Conservation (phyloP, 1,140 invertebrate species). For the Heliothis subflexa region DNA sequence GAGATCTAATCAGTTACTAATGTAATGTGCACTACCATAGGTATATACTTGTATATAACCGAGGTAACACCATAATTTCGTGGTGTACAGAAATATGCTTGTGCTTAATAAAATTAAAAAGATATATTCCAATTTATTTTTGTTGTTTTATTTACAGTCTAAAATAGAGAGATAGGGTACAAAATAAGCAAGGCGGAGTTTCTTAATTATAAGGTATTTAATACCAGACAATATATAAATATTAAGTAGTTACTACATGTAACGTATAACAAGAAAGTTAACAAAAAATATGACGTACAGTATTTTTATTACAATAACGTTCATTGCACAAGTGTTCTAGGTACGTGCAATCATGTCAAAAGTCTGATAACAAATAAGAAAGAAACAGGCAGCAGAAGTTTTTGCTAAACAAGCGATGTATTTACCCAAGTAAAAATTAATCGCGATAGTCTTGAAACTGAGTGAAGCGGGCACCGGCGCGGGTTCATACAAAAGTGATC, state of each 20-base stretch:
- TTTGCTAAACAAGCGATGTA: too few relatives aligned
- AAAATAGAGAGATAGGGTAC: constrained; percentile 5
- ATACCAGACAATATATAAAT: constrained; percentile 29
- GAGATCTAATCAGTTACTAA: constrained; percentile 75
- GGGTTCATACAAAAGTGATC: too few relatives aligned
- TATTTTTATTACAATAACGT: constrained; percentile 1
- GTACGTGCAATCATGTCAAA: too few relatives aligned
- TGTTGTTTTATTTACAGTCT: constrained; percentile 59
- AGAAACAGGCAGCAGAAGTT: too few relatives aligned
- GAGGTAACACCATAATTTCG: constrained; percentile 51
- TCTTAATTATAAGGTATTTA: constrained; percentile 34
- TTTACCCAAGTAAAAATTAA: too few relatives aligned
- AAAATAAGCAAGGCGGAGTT: constrained; percentile 7
- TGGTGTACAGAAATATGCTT: constrained; percentile 70
- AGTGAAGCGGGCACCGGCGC: too few relatives aligned
- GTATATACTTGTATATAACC: constrained; percentile 53
- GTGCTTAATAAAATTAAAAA: constrained; percentile 80
- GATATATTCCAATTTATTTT: constrained; percentile 76
- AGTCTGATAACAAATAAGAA: too few relatives aligned
- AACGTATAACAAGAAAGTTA: neutral
- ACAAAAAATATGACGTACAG: constrained; percentile 19
- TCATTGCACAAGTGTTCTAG: too few relatives aligned
- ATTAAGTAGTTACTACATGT: constrained; percentile 29
- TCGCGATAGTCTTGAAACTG: too few relatives aligned
- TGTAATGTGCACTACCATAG: constrained; percentile 63